Conservation (phyloP, 2,888 invertebrate genomes). For the Erannis defoliaria region DNA sequence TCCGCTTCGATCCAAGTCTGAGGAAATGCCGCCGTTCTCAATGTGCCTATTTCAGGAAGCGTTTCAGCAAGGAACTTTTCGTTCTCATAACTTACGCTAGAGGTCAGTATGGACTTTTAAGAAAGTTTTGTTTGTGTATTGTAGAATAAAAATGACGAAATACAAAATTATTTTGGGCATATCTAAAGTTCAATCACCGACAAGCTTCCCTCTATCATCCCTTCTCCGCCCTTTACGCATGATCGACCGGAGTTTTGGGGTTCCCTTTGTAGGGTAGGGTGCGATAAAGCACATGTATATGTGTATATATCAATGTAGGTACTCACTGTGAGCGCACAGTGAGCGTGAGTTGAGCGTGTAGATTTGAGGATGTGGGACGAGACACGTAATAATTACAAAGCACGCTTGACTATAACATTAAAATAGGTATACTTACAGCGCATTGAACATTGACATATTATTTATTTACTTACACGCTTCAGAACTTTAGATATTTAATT, state of each 20-base stretch:
- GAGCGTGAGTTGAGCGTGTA: slow-evolving; percentile 9
- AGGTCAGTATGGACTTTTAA: slow-evolving; percentile 75
- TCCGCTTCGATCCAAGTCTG: slow-evolving; percentile 79
- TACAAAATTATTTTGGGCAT: slow-evolving; percentile 31
- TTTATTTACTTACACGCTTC: too few relatives aligned
- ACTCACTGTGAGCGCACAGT: slow-evolving; percentile 33
- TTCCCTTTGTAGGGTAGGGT: slow-evolving; percentile 77
- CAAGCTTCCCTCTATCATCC: slow-evolving; percentile 83
- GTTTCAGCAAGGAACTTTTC: slow-evolving; percentile 82
- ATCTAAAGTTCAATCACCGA: slow-evolving; percentile 77
- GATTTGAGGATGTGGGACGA: slow-evolving; percentile 13
- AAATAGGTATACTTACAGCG: too few relatives aligned
- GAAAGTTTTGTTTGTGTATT: slow-evolving; percentile 34
- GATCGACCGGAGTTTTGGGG: slow-evolving; percentile 86
- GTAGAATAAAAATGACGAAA: background rate
- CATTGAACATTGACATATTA: too few relatives aligned
- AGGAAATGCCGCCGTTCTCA: slow-evolving; percentile 78
- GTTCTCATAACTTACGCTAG: slow-evolving; percentile 82
- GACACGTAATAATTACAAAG: slow-evolving; percentile 3
- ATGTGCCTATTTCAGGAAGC: slow-evolving; percentile 83
- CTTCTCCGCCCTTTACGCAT: slow-evolving; percentile 86
- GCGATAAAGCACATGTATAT: slow-evolving; percentile 61
- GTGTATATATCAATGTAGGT: slow-evolving; percentile 43
- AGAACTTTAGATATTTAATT: too few relatives aligned
- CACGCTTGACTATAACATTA: background rate